Percentiles rank a stretch among this genome's conserved stretches.
phyloP scores from a whole-genome alignment of 2,113 vertebrate genomes.

The Scomber japonicus region DNA sequence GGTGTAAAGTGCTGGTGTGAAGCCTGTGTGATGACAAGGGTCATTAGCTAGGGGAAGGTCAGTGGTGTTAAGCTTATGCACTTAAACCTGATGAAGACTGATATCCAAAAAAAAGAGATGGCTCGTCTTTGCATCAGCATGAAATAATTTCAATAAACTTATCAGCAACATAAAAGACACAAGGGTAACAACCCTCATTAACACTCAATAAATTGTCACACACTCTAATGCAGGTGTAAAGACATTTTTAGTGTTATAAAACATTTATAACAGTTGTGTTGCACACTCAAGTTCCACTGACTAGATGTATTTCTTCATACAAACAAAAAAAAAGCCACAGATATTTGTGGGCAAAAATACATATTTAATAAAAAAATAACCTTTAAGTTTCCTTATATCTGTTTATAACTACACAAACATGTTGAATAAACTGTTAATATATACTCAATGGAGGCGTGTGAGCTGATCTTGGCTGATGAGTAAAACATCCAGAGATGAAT shows the following conservation, averaged over 20 bases:
- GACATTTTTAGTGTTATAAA: too few relatives aligned
- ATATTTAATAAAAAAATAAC: too few relatives aligned
- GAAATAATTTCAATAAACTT: conserved; percentile 14
- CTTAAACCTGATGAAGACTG: conserved; percentile 67
- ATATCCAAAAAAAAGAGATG: conserved; percentile 48
- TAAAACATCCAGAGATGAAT: not conserved
- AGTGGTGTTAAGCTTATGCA: conserved; percentile 64
- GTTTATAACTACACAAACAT: too few relatives aligned
- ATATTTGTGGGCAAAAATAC: too few relatives aligned
- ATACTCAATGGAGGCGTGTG: too few relatives aligned
- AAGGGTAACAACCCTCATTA: not conserved
- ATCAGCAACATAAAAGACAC: not conserved
- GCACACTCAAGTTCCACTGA: too few relatives aligned
- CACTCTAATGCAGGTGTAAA: too few relatives aligned
- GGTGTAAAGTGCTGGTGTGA: conserved; percentile 66
- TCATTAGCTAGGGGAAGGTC: conserved; percentile 82
- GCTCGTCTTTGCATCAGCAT: not conserved
- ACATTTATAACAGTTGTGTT: too few relatives aligned
- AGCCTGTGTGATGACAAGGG: conserved; percentile 63
- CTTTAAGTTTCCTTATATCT: too few relatives aligned
- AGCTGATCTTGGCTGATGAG: not conserved
- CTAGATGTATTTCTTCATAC: too few relatives aligned
- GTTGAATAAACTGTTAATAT: too few relatives aligned
- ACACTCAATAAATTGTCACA: not conserved
- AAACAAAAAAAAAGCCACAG: too few relatives aligned